Percentiles rank a stretch among this genome's conserved stretches.
Conservation (phyloP, 2,888 invertebrate species). For the Myopa testacea region DNA sequence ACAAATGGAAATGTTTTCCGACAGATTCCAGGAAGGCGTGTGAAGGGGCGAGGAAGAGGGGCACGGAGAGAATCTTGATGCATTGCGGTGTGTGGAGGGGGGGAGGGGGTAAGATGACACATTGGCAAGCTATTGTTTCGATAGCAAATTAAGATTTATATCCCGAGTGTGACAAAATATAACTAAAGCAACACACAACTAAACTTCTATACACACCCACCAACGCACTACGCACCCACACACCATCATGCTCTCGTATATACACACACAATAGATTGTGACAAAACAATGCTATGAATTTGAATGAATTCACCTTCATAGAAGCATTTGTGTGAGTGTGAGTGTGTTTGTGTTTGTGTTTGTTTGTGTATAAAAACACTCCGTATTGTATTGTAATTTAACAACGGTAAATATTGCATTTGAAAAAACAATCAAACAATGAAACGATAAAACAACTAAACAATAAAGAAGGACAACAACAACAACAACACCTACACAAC, state of each 20-base stretch:
- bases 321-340: not conserved
- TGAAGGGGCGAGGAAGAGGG: not conserved
- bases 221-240: no score
- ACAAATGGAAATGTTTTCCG: not conserved
- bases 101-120: not conserved
- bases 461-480: not conserved
- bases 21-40: not conserved
- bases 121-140: constrained; percentile 37
- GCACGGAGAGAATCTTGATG: not conserved
- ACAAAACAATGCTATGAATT: no score
- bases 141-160: constrained; percentile 46
- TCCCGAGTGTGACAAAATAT: constrained; percentile 21
- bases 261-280: no score
- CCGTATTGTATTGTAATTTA: constrained; percentile 31
- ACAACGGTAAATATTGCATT: constrained; percentile 36
- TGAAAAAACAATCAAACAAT: constrained; percentile 20
- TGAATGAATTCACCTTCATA: no score
- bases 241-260: no score
- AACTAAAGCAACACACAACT: constrained; percentile 1
- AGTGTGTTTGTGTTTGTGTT: not conserved
- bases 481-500: not conserved
- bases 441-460: not conserved
- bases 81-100: not conserved
- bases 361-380: not conserved
- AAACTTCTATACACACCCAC: not conserved